Conservation (phyloP, 2,888 invertebrate genomes). For the Phortica magna region DNA sequence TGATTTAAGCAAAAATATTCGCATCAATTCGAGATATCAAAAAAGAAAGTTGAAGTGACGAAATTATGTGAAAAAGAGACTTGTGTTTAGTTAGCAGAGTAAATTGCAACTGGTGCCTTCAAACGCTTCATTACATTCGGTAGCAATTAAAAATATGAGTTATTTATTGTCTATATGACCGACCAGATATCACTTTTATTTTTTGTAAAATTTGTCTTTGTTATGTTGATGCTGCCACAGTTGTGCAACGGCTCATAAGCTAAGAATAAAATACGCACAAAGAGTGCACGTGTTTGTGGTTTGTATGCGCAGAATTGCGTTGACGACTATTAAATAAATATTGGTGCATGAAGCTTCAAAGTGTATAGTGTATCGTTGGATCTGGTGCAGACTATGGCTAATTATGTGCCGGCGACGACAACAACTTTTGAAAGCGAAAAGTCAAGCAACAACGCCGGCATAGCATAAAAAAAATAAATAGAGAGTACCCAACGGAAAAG, state of each 20-base stretch:
- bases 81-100: too few relatives aligned
- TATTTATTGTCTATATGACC: neutral
- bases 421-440: neutral
- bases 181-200: neutral
- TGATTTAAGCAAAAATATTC: conserved; percentile 32
- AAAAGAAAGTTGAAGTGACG: too few relatives aligned
- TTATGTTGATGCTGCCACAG: conserved; percentile 14
- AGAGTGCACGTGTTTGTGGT: conserved; percentile 28
- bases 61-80: too few relatives aligned
- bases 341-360: conserved; percentile 10
- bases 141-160: neutral
- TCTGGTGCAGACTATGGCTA: conserved; percentile 6
- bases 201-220: neutral
- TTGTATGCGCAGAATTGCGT: neutral
- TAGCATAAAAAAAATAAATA: neutral
- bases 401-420: conserved; percentile 15
- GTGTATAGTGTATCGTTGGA: conserved; percentile 1
- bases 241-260: conserved; percentile 13
- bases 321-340: conserved; percentile 12
- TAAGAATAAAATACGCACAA: conserved; percentile 4
- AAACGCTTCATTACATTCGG: neutral
- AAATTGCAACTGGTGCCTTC: neutral
- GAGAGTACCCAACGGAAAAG: conserved; percentile 40
- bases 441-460: neutral
- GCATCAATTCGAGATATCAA: conserved; percentile 23